These are phyloP conservation scores for Eupsilia transversa DNA, from an alignment of 2,888 invertebrate species.

Conservation along the genomic window DNA sequence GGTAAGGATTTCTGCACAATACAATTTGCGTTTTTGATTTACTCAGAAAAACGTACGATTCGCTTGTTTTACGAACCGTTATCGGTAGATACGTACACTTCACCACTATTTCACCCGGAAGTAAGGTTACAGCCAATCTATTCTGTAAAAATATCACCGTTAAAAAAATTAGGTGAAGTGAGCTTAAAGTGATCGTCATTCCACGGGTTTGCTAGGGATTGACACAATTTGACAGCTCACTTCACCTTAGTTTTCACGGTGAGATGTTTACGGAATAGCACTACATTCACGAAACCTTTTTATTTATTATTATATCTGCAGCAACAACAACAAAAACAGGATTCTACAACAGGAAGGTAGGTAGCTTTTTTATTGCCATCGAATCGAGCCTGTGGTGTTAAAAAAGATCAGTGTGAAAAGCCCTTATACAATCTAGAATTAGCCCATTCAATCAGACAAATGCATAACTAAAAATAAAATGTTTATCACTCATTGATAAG, in stretches of 20 bases:
- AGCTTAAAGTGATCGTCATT: too few species aligned
- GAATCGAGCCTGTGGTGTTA: background rate
- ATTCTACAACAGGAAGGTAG: too few species aligned
- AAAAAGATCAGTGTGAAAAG: background rate
- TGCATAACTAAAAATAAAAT: slow-evolving; percentile 12
- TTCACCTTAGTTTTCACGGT: too few species aligned
- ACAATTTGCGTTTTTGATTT: background rate
- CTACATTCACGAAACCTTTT: too few species aligned
- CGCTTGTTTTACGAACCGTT: background rate
- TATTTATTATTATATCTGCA: too few species aligned
- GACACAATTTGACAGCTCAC: too few species aligned
- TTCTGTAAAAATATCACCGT: too few species aligned
- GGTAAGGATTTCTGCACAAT: background rate
- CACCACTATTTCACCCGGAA: background rate
- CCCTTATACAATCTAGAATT: background rate
- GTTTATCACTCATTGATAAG: background rate
- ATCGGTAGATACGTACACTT: background rate
- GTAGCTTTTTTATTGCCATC: background rate
- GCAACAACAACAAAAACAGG: too few species aligned
- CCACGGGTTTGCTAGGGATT: too few species aligned
- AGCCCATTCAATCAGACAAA: background rate
- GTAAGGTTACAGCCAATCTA: too few species aligned
- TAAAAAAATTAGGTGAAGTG: too few species aligned
- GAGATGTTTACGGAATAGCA: too few species aligned
- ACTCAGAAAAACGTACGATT: background rate